phyloP scores from a whole-genome alignment of 2,888 invertebrate species.

The Mythimna loreyi region DNA sequence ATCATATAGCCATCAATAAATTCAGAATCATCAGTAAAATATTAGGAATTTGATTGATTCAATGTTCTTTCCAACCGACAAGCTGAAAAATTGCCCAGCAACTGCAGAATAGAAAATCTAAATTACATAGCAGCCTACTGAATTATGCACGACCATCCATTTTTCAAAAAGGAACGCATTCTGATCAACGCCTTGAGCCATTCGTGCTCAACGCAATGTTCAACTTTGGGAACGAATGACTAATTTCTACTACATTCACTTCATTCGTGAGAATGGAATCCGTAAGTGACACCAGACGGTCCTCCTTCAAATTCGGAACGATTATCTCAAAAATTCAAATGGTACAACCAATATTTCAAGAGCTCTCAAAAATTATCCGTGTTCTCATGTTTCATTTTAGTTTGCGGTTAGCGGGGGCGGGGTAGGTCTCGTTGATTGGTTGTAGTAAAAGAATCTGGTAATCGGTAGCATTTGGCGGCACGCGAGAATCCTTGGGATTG shows the following conservation, averaged over 20 bases:
- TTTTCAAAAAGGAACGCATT: slow-evolving; percentile 57
- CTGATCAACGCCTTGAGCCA: slow-evolving; percentile 57
- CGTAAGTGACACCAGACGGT: slow-evolving; percentile 72
- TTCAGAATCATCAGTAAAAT: slow-evolving; percentile 15
- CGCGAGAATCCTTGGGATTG: slow-evolving; percentile 70
- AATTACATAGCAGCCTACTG: slow-evolving; percentile 57
- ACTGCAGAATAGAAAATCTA: slow-evolving; percentile 44
- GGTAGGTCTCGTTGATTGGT: slow-evolving; percentile 45
- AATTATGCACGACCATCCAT: slow-evolving; percentile 59
- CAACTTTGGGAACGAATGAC: slow-evolving; percentile 58
- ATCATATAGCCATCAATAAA: neutral
- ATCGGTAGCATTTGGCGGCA: slow-evolving; percentile 81
- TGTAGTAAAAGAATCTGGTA: slow-evolving; percentile 78
- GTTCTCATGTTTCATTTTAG: neutral
- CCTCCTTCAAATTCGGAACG: slow-evolving; percentile 57
- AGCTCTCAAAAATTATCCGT: slow-evolving; percentile 2
- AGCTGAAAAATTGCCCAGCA: slow-evolving; percentile 35
- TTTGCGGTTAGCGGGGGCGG: neutral
- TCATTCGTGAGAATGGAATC: slow-evolving; percentile 77
- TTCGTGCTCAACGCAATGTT: slow-evolving; percentile 59
- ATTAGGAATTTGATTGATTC: slow-evolving; percentile 9
- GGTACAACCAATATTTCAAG: slow-evolving; percentile 46
- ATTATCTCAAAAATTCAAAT: slow-evolving; percentile 61
- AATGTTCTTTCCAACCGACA: slow-evolving; percentile 11
- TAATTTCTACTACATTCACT: slow-evolving; percentile 62